Base-by-base conservation (phyloP, 2,888 invertebrate species). In the Agrotis exclamationis region DNA sequence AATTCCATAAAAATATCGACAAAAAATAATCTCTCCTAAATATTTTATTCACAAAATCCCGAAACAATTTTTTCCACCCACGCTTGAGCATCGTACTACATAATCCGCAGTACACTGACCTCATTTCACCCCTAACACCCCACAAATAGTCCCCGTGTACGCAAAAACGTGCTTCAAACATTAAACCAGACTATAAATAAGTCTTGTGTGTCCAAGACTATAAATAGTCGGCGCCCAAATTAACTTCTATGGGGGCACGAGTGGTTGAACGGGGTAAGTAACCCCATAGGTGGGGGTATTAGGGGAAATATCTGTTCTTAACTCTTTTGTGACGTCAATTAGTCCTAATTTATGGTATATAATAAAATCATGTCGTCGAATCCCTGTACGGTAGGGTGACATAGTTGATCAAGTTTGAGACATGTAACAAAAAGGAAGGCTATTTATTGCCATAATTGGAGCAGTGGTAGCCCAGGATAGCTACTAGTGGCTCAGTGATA, bases 321-420 rank as follows among this genome's bases (percentile, higher is more conserved):
- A 58, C 24, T 53, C 39, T 64, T 70, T 65, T 70, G 45, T 75
- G 72, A 75, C 78, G 75, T 75, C 63, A 71, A 71, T 48, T 14
- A 53, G 24, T 28, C 39, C 66, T 58, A 47, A 2, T 39, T 63
- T 45, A 9, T 24, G n/a, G 56, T 2, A n/a, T 14, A 6, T 56
- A 33, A 13, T 39, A 11, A 39, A 1, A 9, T 11, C 11, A 39
- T 39, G 11, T n/a, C 9, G 9, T 39, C 11, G 9, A 39, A 11
- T 39, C 39, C 11, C 39, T 39, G 39, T 39, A 9, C 9, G 11
- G 39, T 39, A 11, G 9, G 39, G 39, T 39, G 33, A 7, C 33
- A 5, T 5, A 33, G 33, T 5, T 7, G 4, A 33, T 7, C n/a
- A 28, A 28, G 3, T 28, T 28, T 28, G 5, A 4, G 28, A 4